Percentiles rank a stretch among this genome's conserved stretches.
These are phyloP conservation scores for Psophia crepitans DNA, from an alignment of 2,113 vertebrate genomes.

Conservation along the genomic window DNA sequence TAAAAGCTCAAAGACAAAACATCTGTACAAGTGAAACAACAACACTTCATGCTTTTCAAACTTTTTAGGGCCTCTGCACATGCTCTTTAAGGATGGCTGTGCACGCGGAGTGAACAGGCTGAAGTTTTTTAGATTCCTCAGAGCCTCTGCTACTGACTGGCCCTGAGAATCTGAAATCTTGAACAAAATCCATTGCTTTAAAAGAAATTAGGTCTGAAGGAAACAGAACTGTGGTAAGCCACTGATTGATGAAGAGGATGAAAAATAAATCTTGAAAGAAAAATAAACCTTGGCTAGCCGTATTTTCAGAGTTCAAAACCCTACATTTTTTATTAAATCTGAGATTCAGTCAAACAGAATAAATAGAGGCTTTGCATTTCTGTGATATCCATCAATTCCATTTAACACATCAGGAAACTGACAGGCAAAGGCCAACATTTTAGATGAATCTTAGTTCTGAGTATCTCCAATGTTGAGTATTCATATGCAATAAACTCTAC, in stretches of 20 bases:
- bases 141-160: not conserved
- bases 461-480: not conserved
- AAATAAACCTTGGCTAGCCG: not conserved
- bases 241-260: not conserved
- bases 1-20: not conserved
- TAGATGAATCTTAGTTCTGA: not conserved
- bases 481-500: not conserved
- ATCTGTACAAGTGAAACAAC: not conserved
- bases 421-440: not conserved
- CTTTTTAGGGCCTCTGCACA: accelerated
- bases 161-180: not conserved
- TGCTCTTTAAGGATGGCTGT: not conserved
- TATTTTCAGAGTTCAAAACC: not conserved
- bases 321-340: not conserved
- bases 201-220: not conserved
- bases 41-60: not conserved
- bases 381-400: not conserved
- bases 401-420: not conserved
- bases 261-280: not conserved
- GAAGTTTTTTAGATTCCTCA: not conserved
- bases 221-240: not conserved
- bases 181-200: not conserved
- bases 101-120: not conserved
- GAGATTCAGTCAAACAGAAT: not conserved
- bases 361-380: not conserved